These are phyloP conservation scores for Uloborus diversus DNA, from an alignment of 1,140 invertebrate genomes.

Conservation along the genomic window DNA sequence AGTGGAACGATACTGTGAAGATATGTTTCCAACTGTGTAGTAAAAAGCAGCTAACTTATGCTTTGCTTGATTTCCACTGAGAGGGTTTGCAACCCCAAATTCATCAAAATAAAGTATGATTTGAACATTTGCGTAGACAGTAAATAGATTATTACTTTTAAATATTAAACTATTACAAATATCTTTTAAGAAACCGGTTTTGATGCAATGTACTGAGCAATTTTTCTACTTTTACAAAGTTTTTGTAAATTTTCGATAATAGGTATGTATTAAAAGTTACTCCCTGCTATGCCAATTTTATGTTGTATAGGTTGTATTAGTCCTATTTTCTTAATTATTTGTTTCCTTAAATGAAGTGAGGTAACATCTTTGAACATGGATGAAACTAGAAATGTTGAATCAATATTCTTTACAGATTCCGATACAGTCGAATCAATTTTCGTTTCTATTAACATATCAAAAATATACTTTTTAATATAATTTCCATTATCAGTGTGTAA, in stretches of 20 bases:
- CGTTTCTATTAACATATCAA: background rate
- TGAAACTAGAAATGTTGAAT: background rate
- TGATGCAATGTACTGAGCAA: background rate
- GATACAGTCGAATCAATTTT: background rate
- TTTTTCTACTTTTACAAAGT: background rate
- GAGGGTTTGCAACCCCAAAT: background rate
- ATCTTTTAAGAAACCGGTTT: background rate
- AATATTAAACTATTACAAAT: background rate
- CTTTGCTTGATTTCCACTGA: background rate
- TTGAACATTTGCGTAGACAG: too few relatives aligned
- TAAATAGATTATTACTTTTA: background rate
- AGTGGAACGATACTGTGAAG: background rate
- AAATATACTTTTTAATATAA: background rate
- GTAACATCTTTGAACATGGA: background rate
- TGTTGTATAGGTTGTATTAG: background rate
- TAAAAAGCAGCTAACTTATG: constrained; percentile 14
- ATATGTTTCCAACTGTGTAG: background rate
- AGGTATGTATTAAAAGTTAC: background rate
- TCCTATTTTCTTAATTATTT: background rate
- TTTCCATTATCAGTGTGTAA: background rate
- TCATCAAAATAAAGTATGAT: constrained; percentile 20
- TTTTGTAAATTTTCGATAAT: background rate
- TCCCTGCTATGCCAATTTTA: too few relatives aligned
- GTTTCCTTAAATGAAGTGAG: background rate
- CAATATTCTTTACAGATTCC: background rate